Base-by-base conservation (phyloP, 2,888 invertebrate genomes). In the Cryptus armator region DNA sequence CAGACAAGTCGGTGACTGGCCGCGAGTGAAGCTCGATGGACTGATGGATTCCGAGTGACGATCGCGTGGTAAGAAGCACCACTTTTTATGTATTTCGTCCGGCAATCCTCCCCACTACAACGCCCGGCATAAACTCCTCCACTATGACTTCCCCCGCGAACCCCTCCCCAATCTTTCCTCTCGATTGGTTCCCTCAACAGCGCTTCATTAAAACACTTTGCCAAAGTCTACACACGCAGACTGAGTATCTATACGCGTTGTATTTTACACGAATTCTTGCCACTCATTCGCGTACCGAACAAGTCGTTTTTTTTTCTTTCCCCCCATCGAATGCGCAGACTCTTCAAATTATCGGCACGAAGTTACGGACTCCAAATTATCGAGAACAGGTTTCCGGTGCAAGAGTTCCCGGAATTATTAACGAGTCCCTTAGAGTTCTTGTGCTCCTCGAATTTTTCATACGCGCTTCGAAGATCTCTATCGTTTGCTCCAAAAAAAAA, bases 31-130 rank as follows among this genome's bases (percentile, higher is more conserved):
- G 72, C 59, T 68, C 74, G 71, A 66, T 70, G 79, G 46, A 64
- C 71, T 59, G 81, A 76, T 81, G 44, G 68, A 77, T 80, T 81
- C 77, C 80, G 83, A 87, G 81, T 79, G 86, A 90, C 89, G 90
- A 88, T 84, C 87, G 86, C 84, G 85, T 89, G 85, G 78, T 67
- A 77, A 72, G 70, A 81, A 83, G 70, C 85, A 71, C 87, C 88
- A 88, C 84, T 86, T 89, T 90, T 90, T 90, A 90, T 90, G 86
- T 80, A 79, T 79, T 67, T 76, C 78, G 43, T 76, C 46, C 37
- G 51, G 70, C 77, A 66, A 84, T 79, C 81, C 56, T 79, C 78
- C 71, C 62, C 83, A 81, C 80, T 81, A 81, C 83, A 59, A 56
- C 79, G 37, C 53, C 59, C 37, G 16, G 16, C 59, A 24, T 37